Conservation (phyloP, 1,140 invertebrate species). For the Cepaea nemoralis region DNA sequence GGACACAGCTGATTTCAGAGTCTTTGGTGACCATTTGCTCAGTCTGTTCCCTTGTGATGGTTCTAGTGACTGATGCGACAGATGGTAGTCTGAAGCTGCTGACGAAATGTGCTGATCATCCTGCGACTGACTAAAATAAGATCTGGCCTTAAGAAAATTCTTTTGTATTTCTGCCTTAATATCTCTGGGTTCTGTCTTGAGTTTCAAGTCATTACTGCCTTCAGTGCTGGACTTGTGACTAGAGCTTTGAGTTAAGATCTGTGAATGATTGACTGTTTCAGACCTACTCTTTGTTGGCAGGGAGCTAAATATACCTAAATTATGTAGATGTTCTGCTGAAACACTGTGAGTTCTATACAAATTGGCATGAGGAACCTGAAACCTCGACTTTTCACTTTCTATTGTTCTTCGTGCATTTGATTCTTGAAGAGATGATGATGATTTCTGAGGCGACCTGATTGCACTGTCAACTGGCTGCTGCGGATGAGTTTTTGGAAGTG, state of each 20-base stretch:
- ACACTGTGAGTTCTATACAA: not conserved
- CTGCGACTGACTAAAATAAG: slow-evolving; percentile 37
- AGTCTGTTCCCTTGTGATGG: not conserved
- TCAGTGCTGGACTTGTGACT: not conserved
- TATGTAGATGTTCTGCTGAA: not conserved
- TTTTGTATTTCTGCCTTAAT: slow-evolving; percentile 22
- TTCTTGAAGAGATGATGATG: not conserved
- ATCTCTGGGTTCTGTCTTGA: not conserved
- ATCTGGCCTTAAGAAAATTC: slow-evolving; percentile 29
- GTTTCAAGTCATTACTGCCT: not conserved
- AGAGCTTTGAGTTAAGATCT: not conserved
- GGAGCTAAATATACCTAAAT: not conserved
- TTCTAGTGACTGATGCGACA: not conserved
- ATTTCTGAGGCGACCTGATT: not conserved
- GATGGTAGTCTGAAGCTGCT: not conserved
- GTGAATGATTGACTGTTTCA: not conserved
- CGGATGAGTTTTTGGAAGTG: not conserved
- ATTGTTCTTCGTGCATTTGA: not conserved
- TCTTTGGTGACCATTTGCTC: not conserved
- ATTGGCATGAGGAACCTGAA: not conserved
- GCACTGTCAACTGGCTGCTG: not conserved
- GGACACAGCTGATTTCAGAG: not conserved
- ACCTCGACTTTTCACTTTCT: not conserved
- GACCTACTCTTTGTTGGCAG: not conserved
- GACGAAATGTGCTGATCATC: not conserved